Evolutionary conservation across 1,140 invertebrate genomes (phyloP).

Genomic region (Caenorhabditis remanei): DNA sequence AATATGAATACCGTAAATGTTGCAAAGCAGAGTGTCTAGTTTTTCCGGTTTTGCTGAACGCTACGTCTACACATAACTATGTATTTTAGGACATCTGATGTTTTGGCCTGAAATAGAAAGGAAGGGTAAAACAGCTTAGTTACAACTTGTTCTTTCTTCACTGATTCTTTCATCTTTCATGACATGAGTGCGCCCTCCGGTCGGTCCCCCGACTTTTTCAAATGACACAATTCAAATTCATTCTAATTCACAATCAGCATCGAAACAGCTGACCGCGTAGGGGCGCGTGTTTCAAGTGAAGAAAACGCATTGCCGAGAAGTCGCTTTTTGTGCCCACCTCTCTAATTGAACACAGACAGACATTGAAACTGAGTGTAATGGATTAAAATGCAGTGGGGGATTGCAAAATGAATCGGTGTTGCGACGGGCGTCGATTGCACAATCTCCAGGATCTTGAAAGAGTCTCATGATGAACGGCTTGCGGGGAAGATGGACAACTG

Average conservation of each 20-base stretch:
- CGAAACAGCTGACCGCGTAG: slow-evolving; percentile 42
- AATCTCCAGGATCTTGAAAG: not conserved
- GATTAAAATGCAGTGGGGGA: not conserved
- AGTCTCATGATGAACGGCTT: slow-evolving; percentile 41
- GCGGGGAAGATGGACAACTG: slow-evolving; percentile 22
- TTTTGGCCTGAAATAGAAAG: not conserved
- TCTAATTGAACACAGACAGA: slow-evolving; percentile 49
- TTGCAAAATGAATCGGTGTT: slow-evolving; percentile 17
- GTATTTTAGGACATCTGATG: slow-evolving; percentile 32
- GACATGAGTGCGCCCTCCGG: not conserved
- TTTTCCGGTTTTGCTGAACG: slow-evolving; percentile 52
- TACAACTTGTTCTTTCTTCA: slow-evolving; percentile 15
- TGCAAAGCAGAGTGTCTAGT: slow-evolving; percentile 36
- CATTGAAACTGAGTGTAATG: slow-evolving; percentile 7
- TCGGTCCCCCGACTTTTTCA: not conserved
- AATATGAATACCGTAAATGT: slow-evolving; percentile 52
- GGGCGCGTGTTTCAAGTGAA: not conserved
- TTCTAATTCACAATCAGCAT: slow-evolving; percentile 31
- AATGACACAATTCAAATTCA: not conserved
- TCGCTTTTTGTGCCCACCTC: slow-evolving; percentile 24
- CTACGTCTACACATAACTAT: not conserved
- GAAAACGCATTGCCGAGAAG: slow-evolving; percentile 3
- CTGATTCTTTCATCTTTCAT: not conserved
- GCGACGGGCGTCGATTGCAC: slow-evolving; percentile 37
- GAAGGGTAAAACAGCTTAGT: slow-evolving; percentile 22